Conservation (phyloP, 2,113 vertebrate species). For the Ibidorhyncha struthersii region DNA sequence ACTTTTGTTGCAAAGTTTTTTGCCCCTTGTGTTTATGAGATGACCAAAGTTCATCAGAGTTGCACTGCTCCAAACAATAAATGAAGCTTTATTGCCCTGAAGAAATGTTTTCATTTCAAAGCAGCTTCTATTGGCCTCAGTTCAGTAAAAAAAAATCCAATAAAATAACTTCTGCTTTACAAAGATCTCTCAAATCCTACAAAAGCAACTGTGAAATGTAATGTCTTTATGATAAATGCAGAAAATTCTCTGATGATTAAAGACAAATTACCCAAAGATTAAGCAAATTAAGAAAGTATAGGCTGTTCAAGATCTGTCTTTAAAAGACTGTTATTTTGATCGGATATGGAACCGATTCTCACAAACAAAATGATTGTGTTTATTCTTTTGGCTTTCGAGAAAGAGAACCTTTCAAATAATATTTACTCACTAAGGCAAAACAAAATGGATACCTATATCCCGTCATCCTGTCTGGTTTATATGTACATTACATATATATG, state of each 20-base stretch:
- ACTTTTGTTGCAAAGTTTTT: background rate
- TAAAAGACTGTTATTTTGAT: background rate
- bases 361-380: background rate
- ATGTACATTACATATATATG: background rate
- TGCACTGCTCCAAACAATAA: background rate
- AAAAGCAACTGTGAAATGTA: constrained; percentile 25
- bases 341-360: background rate
- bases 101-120: constrained; percentile 36
- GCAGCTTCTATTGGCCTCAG: background rate
- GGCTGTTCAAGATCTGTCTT: background rate
- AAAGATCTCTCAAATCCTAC: background rate
- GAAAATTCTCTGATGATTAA: background rate
- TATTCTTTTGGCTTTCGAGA: background rate
- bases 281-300: background rate
- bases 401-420: background rate
- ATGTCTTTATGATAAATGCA: background rate
- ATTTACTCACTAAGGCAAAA: background rate
- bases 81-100: background rate
- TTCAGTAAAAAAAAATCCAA: constrained; percentile 17
- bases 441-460: background rate
- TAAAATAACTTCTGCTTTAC: background rate
- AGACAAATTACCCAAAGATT: background rate
- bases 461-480: background rate
- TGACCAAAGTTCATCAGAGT: background rate
- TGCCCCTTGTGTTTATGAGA: background rate